These are phyloP conservation scores for Pedionomus torquatus DNA, from an alignment of 2,113 vertebrate genomes.

Conservation along the genomic window DNA sequence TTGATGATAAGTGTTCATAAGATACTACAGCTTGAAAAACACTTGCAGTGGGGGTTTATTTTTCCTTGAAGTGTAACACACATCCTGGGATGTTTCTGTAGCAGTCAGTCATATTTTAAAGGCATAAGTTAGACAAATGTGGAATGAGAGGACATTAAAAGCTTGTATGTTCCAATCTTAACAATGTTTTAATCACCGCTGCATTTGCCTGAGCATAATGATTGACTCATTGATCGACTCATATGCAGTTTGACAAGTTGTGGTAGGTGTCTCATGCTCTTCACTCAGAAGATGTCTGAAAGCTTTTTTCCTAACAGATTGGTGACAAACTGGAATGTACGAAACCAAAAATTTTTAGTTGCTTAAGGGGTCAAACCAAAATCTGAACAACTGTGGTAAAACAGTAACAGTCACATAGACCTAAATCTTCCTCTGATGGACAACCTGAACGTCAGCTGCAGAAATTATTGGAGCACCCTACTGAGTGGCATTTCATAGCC, in stretches of 20 bases:
- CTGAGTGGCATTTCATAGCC: not conserved
- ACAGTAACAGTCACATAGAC: not conserved
- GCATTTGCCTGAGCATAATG: not conserved
- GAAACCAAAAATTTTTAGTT: not conserved
- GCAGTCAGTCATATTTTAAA: not conserved
- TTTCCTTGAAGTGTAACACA: not conserved
- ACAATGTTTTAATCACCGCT: not conserved
- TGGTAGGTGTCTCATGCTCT: not conserved
- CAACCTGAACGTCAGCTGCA: not conserved
- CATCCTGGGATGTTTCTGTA: not conserved
- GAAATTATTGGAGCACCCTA: not conserved
- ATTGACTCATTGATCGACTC: not conserved
- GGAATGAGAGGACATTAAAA: not conserved
- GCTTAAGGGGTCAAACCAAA: not conserved
- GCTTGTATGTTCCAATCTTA: not conserved
- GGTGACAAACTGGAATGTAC: not conserved
- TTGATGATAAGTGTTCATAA: not conserved
- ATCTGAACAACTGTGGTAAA: not conserved
- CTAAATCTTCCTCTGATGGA: not conserved
- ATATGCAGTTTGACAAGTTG: not conserved
- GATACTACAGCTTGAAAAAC: not conserved
- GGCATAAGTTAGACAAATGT: not conserved
- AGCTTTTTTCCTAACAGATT: not conserved
- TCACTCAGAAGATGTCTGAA: not conserved
- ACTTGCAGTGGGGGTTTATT: not conserved